Conservation (phyloP, 2,797 vertebrate species). For the Hozukius guyotensis region DNA sequence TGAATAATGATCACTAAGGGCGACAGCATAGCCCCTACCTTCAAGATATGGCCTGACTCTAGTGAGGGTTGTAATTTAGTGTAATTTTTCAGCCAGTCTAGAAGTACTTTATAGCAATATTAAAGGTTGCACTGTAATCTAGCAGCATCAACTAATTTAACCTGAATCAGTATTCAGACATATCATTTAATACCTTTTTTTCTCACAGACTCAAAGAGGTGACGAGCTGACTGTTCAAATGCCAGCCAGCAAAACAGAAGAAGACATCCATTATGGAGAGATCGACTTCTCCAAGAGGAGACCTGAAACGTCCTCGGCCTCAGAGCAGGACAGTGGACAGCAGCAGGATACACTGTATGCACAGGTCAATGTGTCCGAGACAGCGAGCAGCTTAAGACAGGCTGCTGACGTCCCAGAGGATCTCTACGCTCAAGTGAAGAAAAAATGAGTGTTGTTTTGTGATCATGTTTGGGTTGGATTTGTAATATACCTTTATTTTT, state of each 20-base stretch:
- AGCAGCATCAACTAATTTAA: no score
- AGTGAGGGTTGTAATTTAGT: no score
- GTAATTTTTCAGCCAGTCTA: no score
- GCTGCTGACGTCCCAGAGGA: neutral
- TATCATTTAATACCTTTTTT: no score
- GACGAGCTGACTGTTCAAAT: neutral
- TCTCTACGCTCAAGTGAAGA: constrained; percentile 37
- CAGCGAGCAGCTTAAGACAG: neutral
- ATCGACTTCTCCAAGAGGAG: constrained; percentile 17
- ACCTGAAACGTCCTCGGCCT: neutral
- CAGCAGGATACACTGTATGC: constrained; percentile 4
- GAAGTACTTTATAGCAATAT: no score
- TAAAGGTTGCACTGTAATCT: no score
- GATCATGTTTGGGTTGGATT: neutral
- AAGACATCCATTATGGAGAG: constrained; percentile 55
- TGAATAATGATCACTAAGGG: no score
- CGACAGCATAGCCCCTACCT: no score
- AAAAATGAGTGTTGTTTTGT: neutral
- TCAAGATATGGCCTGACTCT: no score
- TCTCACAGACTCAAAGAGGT: neutral
- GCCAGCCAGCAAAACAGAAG: neutral
- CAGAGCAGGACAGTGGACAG: neutral
- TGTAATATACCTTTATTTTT: neutral
- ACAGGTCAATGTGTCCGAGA: no score
- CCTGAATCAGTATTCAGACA: no score